phyloP scores from a whole-genome alignment of 2,888 invertebrate species.

The Blastobasis adustella region DNA sequence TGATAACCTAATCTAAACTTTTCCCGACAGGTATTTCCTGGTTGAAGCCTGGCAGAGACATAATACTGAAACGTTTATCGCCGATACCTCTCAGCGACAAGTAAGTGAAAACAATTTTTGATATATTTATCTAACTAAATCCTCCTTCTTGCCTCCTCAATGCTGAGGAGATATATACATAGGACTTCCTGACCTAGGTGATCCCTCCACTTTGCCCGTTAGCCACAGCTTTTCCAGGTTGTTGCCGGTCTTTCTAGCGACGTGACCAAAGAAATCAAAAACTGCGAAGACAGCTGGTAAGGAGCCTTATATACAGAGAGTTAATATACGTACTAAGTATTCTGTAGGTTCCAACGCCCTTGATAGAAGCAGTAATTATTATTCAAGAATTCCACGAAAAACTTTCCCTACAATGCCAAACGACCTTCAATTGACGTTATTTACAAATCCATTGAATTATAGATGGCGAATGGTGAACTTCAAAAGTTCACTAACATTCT shows the following conservation, averaged over 20 bases:
- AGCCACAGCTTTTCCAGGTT: too few relatives aligned
- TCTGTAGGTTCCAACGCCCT: too few relatives aligned
- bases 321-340: too few relatives aligned
- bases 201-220: too few relatives aligned
- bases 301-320: too few relatives aligned
- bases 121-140: not conserved
- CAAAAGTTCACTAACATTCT: constrained; percentile 4
- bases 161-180: too few relatives aligned
- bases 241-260: too few relatives aligned
- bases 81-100: constrained; percentile 49
- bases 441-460: not conserved
- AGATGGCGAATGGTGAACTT: not conserved
- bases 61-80: constrained; percentile 39
- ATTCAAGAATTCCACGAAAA: not conserved
- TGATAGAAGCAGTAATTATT: too few relatives aligned
- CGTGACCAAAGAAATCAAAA: too few relatives aligned
- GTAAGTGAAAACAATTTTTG: constrained; percentile 29
- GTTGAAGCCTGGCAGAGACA: constrained; percentile 31
- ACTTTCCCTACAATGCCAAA: not conserved
- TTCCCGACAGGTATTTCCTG: constrained; percentile 40
- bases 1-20: not conserved
- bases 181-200: too few relatives aligned
- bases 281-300: too few relatives aligned
- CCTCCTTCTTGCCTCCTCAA: too few relatives aligned
- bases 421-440: not conserved